Conservation (phyloP, 2,888 invertebrate species). For the Gymnocheta viridis region DNA sequence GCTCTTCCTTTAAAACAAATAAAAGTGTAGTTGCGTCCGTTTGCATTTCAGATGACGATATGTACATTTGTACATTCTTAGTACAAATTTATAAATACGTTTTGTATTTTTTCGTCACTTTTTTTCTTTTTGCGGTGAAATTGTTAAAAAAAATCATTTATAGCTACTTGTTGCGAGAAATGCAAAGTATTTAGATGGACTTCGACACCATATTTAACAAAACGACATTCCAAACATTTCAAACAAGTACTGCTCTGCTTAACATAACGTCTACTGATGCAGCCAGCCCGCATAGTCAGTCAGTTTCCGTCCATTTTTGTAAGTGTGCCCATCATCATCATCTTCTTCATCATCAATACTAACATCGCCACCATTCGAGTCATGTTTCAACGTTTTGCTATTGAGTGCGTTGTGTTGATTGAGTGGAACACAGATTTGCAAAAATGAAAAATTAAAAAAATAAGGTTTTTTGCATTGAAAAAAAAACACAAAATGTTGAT, state of each 20-base stretch:
- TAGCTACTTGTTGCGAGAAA: conserved; percentile 61
- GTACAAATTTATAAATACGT: not conserved
- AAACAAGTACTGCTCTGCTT: conserved; percentile 58
- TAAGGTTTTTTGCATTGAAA: conserved; percentile 34
- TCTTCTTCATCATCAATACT: not conserved
- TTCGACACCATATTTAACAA: conserved; percentile 71
- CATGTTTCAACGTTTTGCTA: not conserved
- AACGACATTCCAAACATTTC: conserved; percentile 67
- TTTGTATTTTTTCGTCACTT: conserved; percentile 24
- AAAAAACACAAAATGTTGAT: conserved; percentile 3
- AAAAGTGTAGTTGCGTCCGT: no score
- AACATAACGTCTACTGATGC: conserved; percentile 28
- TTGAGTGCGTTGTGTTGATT: conserved; percentile 29
- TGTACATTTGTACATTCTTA: not conserved
- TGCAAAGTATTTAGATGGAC: conserved; percentile 74
- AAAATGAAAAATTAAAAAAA: conserved; percentile 63
- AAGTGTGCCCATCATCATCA: conserved; percentile 21
- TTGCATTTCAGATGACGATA: not conserved
- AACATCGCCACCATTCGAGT: not conserved
- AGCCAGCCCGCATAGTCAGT: conserved; percentile 36
- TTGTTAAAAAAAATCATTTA: conserved; percentile 48
- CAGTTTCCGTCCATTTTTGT: conserved; percentile 14
- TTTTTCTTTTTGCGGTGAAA: conserved; percentile 40
- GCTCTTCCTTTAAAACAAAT: no score
- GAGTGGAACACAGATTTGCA: conserved; percentile 61